Conservation (phyloP, 2,888 invertebrate genomes). For the Aproaerema taeniolella region DNA sequence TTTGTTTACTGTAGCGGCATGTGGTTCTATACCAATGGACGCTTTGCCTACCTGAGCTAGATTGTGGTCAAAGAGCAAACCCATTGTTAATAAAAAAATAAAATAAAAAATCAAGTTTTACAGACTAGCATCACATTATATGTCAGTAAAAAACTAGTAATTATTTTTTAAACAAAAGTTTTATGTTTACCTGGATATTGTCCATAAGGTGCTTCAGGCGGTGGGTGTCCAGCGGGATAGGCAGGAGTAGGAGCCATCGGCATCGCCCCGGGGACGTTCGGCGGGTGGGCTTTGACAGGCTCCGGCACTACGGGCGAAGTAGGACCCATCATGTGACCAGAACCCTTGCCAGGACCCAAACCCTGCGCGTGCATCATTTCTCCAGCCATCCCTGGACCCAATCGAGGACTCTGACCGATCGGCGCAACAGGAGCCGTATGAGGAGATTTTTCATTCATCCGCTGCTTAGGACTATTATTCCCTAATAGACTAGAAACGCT, state of each 20-base stretch:
- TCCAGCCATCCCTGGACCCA: constrained; percentile 24
- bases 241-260: constrained; percentile 32
- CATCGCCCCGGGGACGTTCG: constrained; percentile 23
- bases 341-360: constrained; percentile 27
- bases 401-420: constrained; percentile 28
- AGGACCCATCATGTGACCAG: constrained; percentile 40
- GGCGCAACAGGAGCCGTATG: constrained; percentile 31
- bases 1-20: too few species aligned
- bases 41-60: too few species aligned
- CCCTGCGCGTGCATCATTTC: constrained; percentile 25
- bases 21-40: too few species aligned
- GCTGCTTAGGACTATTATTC: constrained; percentile 26
- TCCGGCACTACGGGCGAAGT: constrained; percentile 34
- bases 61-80: too few species aligned
- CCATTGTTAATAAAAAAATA: too few species aligned
- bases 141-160: background rate
- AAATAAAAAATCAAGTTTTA: too few species aligned
- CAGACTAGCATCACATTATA: too few species aligned
- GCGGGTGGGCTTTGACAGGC: constrained; percentile 27
- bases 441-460: constrained; percentile 26
- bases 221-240: constrained; percentile 40
- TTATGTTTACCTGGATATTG: constrained; percentile 61
- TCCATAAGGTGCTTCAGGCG: constrained; percentile 52
- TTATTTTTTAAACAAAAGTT: background rate
- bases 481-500: constrained; percentile 65